Evolutionary conservation across 2,888 invertebrate species (phyloP).

Genomic region (Gymnocheta viridis): DNA sequence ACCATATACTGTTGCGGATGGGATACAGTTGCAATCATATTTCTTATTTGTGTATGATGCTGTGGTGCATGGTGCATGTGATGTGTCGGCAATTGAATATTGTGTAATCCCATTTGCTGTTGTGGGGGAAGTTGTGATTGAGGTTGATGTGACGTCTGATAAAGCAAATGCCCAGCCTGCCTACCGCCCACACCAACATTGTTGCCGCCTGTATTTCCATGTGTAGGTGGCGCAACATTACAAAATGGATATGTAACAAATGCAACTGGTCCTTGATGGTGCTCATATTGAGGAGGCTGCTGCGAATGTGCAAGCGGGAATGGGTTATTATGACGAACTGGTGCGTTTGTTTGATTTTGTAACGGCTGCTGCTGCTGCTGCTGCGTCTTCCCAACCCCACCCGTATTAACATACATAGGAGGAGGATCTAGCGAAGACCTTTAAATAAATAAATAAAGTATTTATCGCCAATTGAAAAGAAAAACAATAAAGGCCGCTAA

Average conservation of each 20-base stretch:
- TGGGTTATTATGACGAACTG: conserved; percentile 64
- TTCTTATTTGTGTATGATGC: conserved; percentile 71
- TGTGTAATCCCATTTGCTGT: conserved; percentile 69
- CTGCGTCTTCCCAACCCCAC: conserved; percentile 81
- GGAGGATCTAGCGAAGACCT: conserved; percentile 79
- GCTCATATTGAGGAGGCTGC: conserved; percentile 71
- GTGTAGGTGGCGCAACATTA: conserved; percentile 60
- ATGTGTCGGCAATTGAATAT: conserved; percentile 59
- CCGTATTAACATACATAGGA: conserved; percentile 80
- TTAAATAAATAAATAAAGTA: not conserved
- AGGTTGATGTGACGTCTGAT: conserved; percentile 70
- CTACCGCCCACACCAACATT: conserved; percentile 36
- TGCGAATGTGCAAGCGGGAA: conserved; percentile 73
- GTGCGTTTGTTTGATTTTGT: conserved; percentile 72
- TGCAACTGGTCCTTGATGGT: conserved; percentile 66
- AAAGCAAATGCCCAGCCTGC: conserved; percentile 56
- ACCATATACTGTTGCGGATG: conserved; percentile 63
- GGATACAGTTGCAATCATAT: conserved; percentile 63
- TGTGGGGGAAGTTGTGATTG: conserved; percentile 71
- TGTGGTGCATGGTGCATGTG: conserved; percentile 69
- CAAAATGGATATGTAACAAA: conserved; percentile 65
- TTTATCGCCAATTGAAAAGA: not conserved
- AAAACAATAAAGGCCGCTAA: not conserved
- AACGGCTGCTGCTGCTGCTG: conserved; percentile 75
- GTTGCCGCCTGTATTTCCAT: conserved; percentile 18